Evolutionary conservation across 2,888 invertebrate genomes (phyloP).

Genomic region (Perithous albicinctus): DNA sequence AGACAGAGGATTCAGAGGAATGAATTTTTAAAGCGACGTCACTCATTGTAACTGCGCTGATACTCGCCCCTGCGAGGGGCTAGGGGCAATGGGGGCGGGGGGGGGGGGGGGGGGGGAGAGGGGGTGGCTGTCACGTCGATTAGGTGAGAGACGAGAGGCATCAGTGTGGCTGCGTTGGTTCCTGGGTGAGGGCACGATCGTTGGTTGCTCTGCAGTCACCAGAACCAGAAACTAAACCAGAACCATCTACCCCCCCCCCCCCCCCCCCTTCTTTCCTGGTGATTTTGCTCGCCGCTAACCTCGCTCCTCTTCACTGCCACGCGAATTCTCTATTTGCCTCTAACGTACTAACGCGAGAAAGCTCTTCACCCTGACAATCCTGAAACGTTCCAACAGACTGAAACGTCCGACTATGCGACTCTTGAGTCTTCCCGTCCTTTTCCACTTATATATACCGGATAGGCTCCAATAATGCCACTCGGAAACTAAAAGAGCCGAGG

Average conservation of each 20-base stretch:
- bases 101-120: no score
- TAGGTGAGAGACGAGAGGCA: slow-evolving; percentile 72
- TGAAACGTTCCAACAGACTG: slow-evolving; percentile 53
- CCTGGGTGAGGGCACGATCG: slow-evolving; percentile 27
- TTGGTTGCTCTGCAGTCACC: slow-evolving; percentile 35
- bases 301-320: slow-evolving; percentile 43
- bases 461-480: no score
- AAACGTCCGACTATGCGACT: slow-evolving; percentile 49
- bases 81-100: no score
- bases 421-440: slow-evolving; percentile 1
- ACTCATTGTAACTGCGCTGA: slow-evolving; percentile 79
- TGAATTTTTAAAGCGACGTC: slow-evolving; percentile 79
- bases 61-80: slow-evolving; percentile 68
- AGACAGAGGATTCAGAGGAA: slow-evolving; percentile 44
- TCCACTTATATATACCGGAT: slow-evolving; percentile 1
- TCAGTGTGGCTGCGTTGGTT: slow-evolving; percentile 10
- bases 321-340: slow-evolving; percentile 70
- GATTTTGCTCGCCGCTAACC: background rate
- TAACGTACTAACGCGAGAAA: slow-evolving; percentile 70
- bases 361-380: slow-evolving; percentile 70
- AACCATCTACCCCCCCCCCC: background rate
- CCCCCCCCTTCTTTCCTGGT: background rate
- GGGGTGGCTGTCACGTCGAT: slow-evolving; percentile 78
- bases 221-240: slow-evolving; percentile 46
- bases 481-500: background rate